A percentile compares a stretch with the other conserved stretches of the same genome.
phyloP scores from a whole-genome alignment of 2,113 vertebrate species.

The Scolopax mira region DNA sequence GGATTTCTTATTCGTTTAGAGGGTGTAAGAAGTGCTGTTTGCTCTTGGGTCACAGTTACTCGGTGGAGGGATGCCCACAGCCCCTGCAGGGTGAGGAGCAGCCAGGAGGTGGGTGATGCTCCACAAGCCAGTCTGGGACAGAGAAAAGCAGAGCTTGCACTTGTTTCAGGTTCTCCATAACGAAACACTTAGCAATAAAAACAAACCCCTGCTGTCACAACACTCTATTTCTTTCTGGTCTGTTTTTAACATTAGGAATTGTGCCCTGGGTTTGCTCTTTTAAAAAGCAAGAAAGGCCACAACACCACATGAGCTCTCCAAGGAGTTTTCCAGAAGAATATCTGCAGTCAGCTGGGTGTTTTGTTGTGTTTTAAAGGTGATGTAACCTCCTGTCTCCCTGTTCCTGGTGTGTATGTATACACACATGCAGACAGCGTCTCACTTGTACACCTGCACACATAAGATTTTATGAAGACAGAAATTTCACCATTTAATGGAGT shows the following conservation, averaged over 20 bases:
- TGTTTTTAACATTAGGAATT: not conserved
- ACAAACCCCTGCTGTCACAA: not conserved
- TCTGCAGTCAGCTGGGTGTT: not conserved
- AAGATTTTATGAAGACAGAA: not conserved
- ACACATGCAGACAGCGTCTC: rapidly evolving
- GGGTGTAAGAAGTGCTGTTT: not conserved
- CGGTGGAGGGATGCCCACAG: not conserved
- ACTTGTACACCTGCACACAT: not conserved
- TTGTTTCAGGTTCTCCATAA: not conserved
- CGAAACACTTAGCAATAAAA: not conserved
- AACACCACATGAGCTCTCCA: not conserved
- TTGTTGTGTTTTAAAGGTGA: not conserved
- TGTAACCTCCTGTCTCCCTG: rapidly evolving
- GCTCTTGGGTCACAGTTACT: not conserved
- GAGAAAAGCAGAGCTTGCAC: not conserved
- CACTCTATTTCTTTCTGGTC: not conserved
- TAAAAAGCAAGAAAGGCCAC: not conserved
- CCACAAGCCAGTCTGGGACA: not conserved
- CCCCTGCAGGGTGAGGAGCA: not conserved
- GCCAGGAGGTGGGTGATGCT: not conserved
- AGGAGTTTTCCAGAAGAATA: not conserved
- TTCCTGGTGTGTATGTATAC: rapidly evolving
- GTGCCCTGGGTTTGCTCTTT: not conserved
- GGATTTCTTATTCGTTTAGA: not conserved
- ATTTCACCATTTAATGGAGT: rapidly evolving